Percentiles rank a stretch among this genome's conserved stretches.
phyloP scores from a whole-genome alignment of 2,888 invertebrate species.

The Drosophila conformis region DNA sequence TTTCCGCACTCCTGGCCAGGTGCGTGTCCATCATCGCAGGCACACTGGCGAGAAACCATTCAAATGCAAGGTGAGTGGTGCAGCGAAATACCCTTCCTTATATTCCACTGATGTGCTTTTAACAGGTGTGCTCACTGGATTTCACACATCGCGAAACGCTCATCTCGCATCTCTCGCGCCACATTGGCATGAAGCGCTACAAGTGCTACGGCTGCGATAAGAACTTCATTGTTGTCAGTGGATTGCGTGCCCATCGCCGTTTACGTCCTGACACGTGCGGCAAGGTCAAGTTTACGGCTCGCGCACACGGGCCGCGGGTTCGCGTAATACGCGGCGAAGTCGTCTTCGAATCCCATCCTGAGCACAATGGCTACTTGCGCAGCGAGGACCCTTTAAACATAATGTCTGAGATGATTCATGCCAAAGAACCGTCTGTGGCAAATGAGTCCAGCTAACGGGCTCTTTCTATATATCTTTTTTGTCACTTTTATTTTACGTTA shows the following conservation, averaged over 20 bases:
- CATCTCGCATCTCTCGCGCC: slow-evolving; percentile 83
- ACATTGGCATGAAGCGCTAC: slow-evolving; percentile 84
- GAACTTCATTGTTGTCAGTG: slow-evolving; percentile 82
- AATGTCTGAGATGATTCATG: slow-evolving; percentile 52
- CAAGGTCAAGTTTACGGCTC: slow-evolving; percentile 79
- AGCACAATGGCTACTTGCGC: slow-evolving; percentile 79
- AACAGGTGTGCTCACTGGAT: slow-evolving; percentile 77
- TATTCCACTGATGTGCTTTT: not conserved
- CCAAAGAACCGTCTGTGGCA: slow-evolving; percentile 10
- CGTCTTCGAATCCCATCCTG: slow-evolving; percentile 81
- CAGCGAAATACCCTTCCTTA: no score
- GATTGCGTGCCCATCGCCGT: slow-evolving; percentile 81
- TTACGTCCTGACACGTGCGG: slow-evolving; percentile 81
- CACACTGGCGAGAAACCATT: slow-evolving; percentile 83
- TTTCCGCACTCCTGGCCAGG: slow-evolving; percentile 82
- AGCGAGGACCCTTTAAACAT: slow-evolving; percentile 76
- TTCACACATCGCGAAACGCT: slow-evolving; percentile 83
- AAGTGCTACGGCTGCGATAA: slow-evolving; percentile 83
- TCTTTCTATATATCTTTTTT: not conserved
- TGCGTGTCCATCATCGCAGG: slow-evolving; percentile 82
- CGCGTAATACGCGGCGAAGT: slow-evolving; percentile 82
- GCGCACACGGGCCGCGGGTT: slow-evolving; percentile 83
- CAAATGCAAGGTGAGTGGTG: slow-evolving; percentile 77
- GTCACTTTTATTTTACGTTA: slow-evolving; percentile 2
- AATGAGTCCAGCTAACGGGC: slow-evolving; percentile 8